Percentiles rank a stretch among this genome's conserved stretches.
Conservation (phyloP, 2,797 vertebrate genomes). For the Lepilemur ruficaudatus region DNA sequence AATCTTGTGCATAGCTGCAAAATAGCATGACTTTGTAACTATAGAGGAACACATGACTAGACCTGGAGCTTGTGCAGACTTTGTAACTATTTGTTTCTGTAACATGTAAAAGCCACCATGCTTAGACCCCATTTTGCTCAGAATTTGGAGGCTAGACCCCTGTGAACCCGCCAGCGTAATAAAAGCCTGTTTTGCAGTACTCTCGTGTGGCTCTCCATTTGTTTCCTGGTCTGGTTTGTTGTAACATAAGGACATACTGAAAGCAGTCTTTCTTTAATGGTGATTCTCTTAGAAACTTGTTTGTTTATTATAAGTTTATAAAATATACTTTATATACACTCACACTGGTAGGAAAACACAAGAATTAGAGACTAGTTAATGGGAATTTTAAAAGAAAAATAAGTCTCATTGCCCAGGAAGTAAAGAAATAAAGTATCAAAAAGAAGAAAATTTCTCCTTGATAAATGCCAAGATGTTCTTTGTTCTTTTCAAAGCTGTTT, state of each 20-base stretch:
- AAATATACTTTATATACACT: background rate
- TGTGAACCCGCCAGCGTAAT: too few relatives aligned
- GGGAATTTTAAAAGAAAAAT: slow-evolving; percentile 56
- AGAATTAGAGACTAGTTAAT: background rate
- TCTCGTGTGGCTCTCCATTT: too few relatives aligned
- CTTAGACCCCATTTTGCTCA: too few relatives aligned
- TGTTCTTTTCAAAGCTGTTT: slow-evolving; percentile 56
- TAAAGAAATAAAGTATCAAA: slow-evolving; percentile 73
- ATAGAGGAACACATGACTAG: too few relatives aligned
- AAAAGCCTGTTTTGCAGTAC: too few relatives aligned
- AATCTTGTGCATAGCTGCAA: too few relatives aligned
- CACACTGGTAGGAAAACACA: background rate
- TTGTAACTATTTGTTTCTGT: too few relatives aligned
- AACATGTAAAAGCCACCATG: too few relatives aligned
- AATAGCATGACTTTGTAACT: too few relatives aligned
- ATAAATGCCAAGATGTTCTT: slow-evolving; percentile 83
- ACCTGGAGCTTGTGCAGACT: too few relatives aligned
- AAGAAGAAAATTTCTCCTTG: slow-evolving; percentile 83
- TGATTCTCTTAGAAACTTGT: slow-evolving; percentile 11
- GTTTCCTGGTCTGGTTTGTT: too few relatives aligned
- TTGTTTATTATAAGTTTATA: background rate
- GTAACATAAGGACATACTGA: background rate
- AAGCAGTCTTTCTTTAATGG: background rate
- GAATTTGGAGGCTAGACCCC: too few relatives aligned
- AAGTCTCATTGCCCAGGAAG: background rate